These are phyloP conservation scores for Myripristis murdjan DNA, from an alignment of 2,797 vertebrate genomes.

Conservation along the genomic window DNA sequence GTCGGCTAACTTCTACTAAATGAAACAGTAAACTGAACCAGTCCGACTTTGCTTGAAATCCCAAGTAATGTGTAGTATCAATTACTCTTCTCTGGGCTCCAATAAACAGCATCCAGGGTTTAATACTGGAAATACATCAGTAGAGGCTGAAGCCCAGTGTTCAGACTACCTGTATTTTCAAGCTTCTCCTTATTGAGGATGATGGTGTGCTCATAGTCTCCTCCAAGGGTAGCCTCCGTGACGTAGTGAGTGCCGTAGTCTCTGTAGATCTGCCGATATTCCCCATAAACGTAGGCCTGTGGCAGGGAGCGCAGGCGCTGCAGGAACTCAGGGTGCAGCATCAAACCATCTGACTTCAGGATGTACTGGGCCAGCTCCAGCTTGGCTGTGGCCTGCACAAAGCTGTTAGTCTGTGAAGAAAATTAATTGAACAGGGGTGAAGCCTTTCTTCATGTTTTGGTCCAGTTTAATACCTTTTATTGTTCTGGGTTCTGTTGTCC, in stretches of 20 bases:
- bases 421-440: not conserved
- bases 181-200: constrained; percentile 85
- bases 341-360: constrained; percentile 86
- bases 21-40: not conserved
- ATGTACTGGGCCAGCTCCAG: constrained; percentile 90
- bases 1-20: no score
- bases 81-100: not conserved
- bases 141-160: not conserved
- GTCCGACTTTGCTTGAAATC: not conserved
- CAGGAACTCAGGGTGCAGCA: constrained; percentile 93
- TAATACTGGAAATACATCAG: not conserved
- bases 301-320: constrained; percentile 88
- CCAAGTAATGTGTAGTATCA: not conserved
- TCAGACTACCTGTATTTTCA: constrained; percentile 77
- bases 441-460: not conserved
- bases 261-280: constrained; percentile 92
- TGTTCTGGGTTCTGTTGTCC: no score
- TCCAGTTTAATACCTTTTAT: no score
- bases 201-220: constrained; percentile 89
- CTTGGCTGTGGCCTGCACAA: constrained; percentile 87
- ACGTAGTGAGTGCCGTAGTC: constrained; percentile 95
- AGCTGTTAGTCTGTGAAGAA: constrained; percentile 83
- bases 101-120: not conserved
- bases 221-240: constrained; percentile 90
- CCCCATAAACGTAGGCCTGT: constrained; percentile 88